Conservation (phyloP, 2,113 vertebrate species). For the Neotoma lepida region DNA sequence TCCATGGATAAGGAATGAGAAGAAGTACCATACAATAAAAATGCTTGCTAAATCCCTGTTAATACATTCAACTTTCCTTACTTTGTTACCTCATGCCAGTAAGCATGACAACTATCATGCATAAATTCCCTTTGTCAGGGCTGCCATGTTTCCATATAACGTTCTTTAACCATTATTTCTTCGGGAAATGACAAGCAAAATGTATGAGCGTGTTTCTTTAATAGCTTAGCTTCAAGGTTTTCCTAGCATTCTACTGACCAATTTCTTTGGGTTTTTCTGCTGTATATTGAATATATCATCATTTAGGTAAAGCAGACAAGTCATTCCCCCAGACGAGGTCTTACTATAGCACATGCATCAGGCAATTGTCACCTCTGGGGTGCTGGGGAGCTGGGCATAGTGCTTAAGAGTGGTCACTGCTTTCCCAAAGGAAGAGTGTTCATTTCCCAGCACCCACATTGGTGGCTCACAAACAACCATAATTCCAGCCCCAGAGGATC, state of each 20-base stretch:
- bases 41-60: not conserved
- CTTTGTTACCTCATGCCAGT: not conserved
- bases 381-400: not conserved
- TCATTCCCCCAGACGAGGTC: not conserved
- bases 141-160: not conserved
- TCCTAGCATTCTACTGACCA: not conserved
- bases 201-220: not conserved
- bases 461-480: not conserved
- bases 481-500: not conserved
- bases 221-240: not conserved
- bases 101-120: not conserved
- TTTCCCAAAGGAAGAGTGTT: not conserved
- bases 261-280: not conserved
- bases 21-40: not conserved
- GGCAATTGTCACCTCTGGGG: not conserved
- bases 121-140: not conserved
- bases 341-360: not conserved
- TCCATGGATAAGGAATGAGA: not conserved
- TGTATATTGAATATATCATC: not conserved
- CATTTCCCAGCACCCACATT: not conserved
- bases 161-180: not conserved
- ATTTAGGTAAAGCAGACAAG: not conserved
- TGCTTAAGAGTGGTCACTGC: not conserved
- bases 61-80: not conserved
- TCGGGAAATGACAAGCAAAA: not conserved